Evolutionary conservation across 2,888 invertebrate species (phyloP).

Genomic region (Cetonia aurata): DNA sequence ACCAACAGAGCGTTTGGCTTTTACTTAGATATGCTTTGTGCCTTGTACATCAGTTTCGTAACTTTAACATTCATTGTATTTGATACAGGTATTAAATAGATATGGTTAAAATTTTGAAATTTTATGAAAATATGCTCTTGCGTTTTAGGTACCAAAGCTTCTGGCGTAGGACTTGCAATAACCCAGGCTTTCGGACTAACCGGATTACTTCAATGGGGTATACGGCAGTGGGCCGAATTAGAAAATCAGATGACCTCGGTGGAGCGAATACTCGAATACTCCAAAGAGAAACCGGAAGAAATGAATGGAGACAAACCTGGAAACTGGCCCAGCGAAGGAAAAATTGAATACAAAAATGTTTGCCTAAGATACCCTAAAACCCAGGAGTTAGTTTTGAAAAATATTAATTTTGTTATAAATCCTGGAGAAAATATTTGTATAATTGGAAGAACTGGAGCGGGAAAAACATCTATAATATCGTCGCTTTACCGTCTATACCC

Average conservation of each 20-base stretch:
- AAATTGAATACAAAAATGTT: conserved; percentile 76
- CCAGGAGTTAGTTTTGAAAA: conserved; percentile 79
- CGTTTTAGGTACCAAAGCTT: conserved; percentile 71
- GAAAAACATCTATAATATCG: conserved; percentile 81
- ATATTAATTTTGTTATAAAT: conserved; percentile 75
- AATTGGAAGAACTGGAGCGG: conserved; percentile 86
- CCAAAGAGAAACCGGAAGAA: conserved; percentile 66
- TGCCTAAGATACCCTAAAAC: conserved; percentile 78
- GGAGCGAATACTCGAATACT: conserved; percentile 76
- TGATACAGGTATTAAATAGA: conserved; percentile 31
- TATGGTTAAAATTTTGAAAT: neutral
- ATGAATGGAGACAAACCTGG: conserved; percentile 67
- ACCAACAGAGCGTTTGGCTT: conserved; percentile 59
- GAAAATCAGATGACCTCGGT: conserved; percentile 89
- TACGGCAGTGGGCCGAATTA: conserved; percentile 88
- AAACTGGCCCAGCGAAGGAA: conserved; percentile 81
- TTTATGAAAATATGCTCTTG: neutral
- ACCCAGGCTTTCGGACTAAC: conserved; percentile 82
- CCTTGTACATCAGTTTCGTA: conserved; percentile 55
- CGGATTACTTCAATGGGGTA: conserved; percentile 74
- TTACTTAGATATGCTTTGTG: conserved; percentile 58
- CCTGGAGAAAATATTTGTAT: conserved; percentile 80
- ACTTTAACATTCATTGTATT: conserved; percentile 50
- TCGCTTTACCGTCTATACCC: conserved; percentile 85
- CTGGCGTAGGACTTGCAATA: conserved; percentile 83